Evolutionary conservation across 2,797 vertebrate genomes (phyloP), one percentile per base, ranked within the genome.

Genomic region (Cossypha polioptera): DNA sequence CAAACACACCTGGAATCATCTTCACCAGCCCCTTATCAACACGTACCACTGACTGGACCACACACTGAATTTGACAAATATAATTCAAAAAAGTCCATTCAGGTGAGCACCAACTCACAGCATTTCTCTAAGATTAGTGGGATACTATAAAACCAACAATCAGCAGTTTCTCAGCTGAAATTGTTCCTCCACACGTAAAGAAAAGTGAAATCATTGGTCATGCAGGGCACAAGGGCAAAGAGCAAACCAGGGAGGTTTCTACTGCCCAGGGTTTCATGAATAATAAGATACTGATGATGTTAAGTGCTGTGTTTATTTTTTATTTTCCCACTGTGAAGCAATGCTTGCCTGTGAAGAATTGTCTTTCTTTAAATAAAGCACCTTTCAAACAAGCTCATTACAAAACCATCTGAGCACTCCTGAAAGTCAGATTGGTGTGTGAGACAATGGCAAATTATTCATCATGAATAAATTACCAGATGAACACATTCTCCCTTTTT

Each of bases 381-480:
- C 85, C 94, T 97, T 92, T 75, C 78, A 80, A 92, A 79, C 65
- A 86, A 88, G 75, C 77, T 95, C 50, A 42, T 90, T 90, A 77
- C 61, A 86, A 94, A 96, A 75, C 79, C 89, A 86, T 89, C 81
- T 83, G 78, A 96, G 48, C n/a, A 1, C 62, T 88, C 75, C 79
- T 89, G 78, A 80, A 79, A 94, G 76, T 85, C 84, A 93, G 92
- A 81, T 61, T 93, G 90, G 48, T 85, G 57, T 84, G 87, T 75
- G 73, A 96, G 89, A 93, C 89, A 92, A 92, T 84, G 73, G 94
- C 72, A 81, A 83, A 91, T 90, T 91, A 90, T 73, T 96, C 78
- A 84, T 75, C 5, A 2, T 74, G 62, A 92, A 92, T 93, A 88
- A 85, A 93, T 85, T 77, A 74, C 61, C 53, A 67, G 57, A 91